phyloP scores from a whole-genome alignment of 2,888 invertebrate species.

The Erebia epiphron region DNA sequence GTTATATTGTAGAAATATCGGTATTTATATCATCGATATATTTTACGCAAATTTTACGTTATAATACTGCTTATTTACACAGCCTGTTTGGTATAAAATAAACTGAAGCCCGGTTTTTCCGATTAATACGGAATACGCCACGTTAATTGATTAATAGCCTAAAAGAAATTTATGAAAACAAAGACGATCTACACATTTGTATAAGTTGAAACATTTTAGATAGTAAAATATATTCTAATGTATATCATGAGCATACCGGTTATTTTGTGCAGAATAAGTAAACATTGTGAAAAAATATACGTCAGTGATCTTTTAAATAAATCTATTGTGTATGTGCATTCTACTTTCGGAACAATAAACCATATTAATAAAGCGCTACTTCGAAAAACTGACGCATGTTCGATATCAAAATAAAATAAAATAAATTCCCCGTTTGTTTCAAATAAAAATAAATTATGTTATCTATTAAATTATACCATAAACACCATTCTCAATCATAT shows the following conservation, averaged over 20 bases:
- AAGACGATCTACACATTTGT: not conserved
- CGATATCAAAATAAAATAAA: not conserved
- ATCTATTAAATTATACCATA: conserved; percentile 12
- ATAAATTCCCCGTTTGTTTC: conserved; percentile 10
- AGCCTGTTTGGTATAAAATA: conserved; percentile 36
- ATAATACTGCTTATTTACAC: conserved; percentile 44
- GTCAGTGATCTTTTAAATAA: not conserved
- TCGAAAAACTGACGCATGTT: conserved; percentile 1
- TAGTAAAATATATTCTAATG: conserved; percentile 13
- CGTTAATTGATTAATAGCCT: not conserved
- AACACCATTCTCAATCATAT: conserved; percentile 22
- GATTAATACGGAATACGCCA: conserved; percentile 8
- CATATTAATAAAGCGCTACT: conserved; percentile 2
- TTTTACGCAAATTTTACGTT: conserved; percentile 28
- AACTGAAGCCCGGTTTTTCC: conserved; percentile 17
- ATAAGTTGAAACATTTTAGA: not conserved
- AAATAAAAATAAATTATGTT: conserved; percentile 9
- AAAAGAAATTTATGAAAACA: not conserved
- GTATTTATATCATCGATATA: conserved; percentile 15
- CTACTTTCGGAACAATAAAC: conserved; percentile 8
- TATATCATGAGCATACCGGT: conserved; percentile 15
- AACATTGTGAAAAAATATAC: conserved; percentile 15
- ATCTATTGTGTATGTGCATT: conserved; percentile 7
- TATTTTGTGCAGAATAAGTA: conserved; percentile 17
- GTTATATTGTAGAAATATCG: conserved; percentile 25